These are phyloP conservation scores for Cercopithecus hamlyni DNA, from an alignment of 2,797 vertebrate species.

Conservation along the genomic window DNA sequence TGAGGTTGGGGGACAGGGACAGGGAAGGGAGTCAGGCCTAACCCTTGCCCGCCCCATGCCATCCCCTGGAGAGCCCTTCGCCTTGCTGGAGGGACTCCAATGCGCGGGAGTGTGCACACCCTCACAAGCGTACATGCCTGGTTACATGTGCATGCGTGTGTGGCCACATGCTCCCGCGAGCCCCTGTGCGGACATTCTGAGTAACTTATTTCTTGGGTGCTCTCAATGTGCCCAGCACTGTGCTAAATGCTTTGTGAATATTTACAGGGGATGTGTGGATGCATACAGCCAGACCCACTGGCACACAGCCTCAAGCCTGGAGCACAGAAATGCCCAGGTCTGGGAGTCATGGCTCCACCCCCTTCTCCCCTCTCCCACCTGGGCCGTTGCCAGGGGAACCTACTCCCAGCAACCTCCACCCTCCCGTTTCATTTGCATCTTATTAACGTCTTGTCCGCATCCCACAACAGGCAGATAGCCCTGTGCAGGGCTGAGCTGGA, in stretches of 20 bases:
- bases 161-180: neutral
- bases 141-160: neutral
- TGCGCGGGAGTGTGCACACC: neutral
- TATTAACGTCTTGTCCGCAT: conserved; percentile 66
- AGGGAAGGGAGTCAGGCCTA: neutral
- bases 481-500: neutral
- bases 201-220: neutral
- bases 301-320: neutral
- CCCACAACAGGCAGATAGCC: neutral
- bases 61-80: neutral
- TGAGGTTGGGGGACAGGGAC: conserved; percentile 41
- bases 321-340: conserved; percentile 23
- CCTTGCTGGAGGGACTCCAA: neutral
- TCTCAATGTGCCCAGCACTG: neutral
- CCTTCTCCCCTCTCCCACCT: conserved; percentile 55
- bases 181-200: neutral
- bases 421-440: conserved; percentile 68
- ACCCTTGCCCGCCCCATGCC: neutral
- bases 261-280: neutral
- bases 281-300: neutral
- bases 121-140: neutral
- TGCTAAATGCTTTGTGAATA: neutral
- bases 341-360: conserved; percentile 55
- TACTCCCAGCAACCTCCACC: conserved; percentile 67
- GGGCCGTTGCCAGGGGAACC: conserved; percentile 77